Evolutionary conservation across 2,888 invertebrate species (phyloP), one percentile per base, ranked within the genome.

Genomic region (Deroplatys truncata): DNA sequence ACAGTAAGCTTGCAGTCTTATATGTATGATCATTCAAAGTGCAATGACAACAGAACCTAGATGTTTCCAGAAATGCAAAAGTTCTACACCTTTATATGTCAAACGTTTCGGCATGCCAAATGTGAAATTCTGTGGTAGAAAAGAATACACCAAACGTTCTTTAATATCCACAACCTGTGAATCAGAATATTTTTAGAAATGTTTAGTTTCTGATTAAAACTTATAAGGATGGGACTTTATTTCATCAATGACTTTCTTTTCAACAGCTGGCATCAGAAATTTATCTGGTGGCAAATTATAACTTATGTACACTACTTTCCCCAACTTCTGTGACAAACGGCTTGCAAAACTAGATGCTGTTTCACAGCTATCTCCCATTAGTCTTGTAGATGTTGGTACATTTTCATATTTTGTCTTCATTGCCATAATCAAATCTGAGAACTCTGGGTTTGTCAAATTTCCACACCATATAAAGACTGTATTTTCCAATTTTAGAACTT

Each of bases 241-340:
- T 92, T 94, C 94, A 91, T 94, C 93, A 90, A 92, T 92, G 20
- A 94, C 91, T 89, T 93, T 92, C 91, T 93, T 93, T 91, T 94
- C 94, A 82, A 94, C 90, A 43, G 90, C 90, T 28, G 91, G 89
- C 13, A 91, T 86, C 13, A 91, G 28, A 31, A 91, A 84, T 90
- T 92, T 92, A 92, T 94, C 93, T 10, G 92, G 91, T 56, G 92
- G 92, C 10, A 94, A 89, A 92, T 95, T 95, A 91, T 93, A 94
- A 92, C 94, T 95, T n/a, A 95, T 92, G 91, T 93, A 94, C 20
- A 94, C 93, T 88, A 93, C 93, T 91, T 94, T 94, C 8, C 93
- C 92, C 25, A 94, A 91, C 90, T 93, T 93, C 91, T 93, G 94
- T 0, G 93, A 92, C 31, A 94, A 90, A 91, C 93, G 93, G 49